phyloP scores from a whole-genome alignment of 1,140 invertebrate genomes.

The Charaxes varanes region DNA sequence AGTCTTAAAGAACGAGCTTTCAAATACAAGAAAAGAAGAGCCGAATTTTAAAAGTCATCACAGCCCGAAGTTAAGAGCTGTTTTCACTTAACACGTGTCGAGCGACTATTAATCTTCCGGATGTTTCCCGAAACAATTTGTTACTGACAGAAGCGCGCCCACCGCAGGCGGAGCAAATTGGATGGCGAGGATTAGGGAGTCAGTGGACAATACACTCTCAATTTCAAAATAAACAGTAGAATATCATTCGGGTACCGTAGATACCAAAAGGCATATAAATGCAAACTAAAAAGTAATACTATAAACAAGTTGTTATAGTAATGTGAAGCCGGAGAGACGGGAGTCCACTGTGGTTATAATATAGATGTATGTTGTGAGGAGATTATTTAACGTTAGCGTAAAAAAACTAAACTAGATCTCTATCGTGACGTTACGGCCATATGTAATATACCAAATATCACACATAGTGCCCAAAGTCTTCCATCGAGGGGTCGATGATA shows the following conservation, averaged over 20 bases:
- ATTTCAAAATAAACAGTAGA: constrained; percentile 4
- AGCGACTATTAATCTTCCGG: constrained; percentile 60
- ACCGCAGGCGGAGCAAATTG: constrained; percentile 44
- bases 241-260: not conserved
- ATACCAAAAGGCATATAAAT: too few relatives aligned
- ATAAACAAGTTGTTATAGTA: too few relatives aligned
- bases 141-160: constrained; percentile 45
- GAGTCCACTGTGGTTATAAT: too few relatives aligned
- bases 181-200: constrained; percentile 40
- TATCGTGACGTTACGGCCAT: too few relatives aligned
- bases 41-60: not conserved
- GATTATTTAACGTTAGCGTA: too few relatives aligned
- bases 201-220: constrained; percentile 16
- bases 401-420: too few relatives aligned
- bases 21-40: constrained; percentile 31
- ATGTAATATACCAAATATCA: too few relatives aligned
- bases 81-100: constrained; percentile 53
- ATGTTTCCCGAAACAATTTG: constrained; percentile 67
- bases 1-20: constrained; percentile 19
- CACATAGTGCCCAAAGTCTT: too few relatives aligned
- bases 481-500: too few relatives aligned
- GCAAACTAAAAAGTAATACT: too few relatives aligned
- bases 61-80: constrained; percentile 23
- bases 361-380: too few relatives aligned
- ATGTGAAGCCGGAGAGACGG: too few relatives aligned